Conservation (phyloP, 2,113 vertebrate genomes). For the Scopus umbretta region DNA sequence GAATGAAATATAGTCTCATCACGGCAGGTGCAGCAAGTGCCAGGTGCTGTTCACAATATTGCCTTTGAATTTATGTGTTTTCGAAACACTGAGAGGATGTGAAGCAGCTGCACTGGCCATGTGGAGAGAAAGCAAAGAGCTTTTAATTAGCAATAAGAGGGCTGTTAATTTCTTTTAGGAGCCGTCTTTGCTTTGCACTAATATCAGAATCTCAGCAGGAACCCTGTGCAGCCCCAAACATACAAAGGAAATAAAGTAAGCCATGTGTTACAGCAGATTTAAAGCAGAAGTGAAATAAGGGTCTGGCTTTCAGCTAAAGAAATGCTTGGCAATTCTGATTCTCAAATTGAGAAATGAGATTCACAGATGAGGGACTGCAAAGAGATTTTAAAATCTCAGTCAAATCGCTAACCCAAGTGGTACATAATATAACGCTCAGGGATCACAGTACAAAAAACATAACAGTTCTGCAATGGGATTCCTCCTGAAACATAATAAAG, state of each 20-base stretch:
- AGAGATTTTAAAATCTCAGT: background rate
- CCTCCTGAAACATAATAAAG: background rate
- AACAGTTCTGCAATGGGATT: background rate
- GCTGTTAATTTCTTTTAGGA: slow-evolving; percentile 86
- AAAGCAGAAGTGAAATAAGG: slow-evolving; percentile 14
- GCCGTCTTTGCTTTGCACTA: slow-evolving; percentile 59
- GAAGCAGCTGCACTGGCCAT: slow-evolving; percentile 87
- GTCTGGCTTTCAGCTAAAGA: slow-evolving; percentile 26
- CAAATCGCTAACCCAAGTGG: background rate
- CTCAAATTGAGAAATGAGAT: background rate
- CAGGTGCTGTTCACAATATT: slow-evolving; percentile 87
- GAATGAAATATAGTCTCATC: slow-evolving; percentile 85
- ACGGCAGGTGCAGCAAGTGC: slow-evolving; percentile 82
- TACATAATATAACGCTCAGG: background rate
- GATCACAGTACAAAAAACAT: background rate
- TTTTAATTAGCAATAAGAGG: slow-evolving; percentile 95
- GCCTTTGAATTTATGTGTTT: slow-evolving; percentile 89
- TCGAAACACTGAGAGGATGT: slow-evolving; percentile 73
- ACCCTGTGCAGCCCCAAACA: slow-evolving; percentile 55
- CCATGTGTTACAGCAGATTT: slow-evolving; percentile 33
- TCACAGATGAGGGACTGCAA: background rate
- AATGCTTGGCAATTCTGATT: slow-evolving; percentile 48
- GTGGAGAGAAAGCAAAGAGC: slow-evolving; percentile 89
- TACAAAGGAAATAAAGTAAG: slow-evolving; percentile 48
- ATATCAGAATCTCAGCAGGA: slow-evolving; percentile 69